Conservation (phyloP, 2,888 invertebrate species). For the Automeris io region DNA sequence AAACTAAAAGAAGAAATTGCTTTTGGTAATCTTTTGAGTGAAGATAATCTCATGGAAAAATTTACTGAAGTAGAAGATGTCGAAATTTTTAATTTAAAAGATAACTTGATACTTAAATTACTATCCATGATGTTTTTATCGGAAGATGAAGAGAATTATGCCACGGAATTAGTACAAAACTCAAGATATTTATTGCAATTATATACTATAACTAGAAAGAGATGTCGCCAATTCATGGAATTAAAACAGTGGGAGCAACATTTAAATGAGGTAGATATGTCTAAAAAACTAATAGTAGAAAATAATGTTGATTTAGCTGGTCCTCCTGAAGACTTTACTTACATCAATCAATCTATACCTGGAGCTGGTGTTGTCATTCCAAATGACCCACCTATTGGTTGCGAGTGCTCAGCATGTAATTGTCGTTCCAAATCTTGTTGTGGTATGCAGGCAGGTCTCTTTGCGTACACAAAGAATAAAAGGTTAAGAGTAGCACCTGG, state of each 20-base stretch:
- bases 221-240: constrained; percentile 78
- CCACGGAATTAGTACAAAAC: constrained; percentile 55
- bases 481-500: constrained; percentile 84
- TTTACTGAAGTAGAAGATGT: constrained; percentile 50
- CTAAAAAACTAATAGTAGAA: constrained; percentile 84
- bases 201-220: constrained; percentile 58
- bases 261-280: constrained; percentile 83
- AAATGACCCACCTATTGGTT: constrained; percentile 88
- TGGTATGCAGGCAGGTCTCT: constrained; percentile 70
- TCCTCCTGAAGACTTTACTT: constrained; percentile 88
- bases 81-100: constrained; percentile 47
- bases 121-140: constrained; percentile 54
- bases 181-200: constrained; percentile 68
- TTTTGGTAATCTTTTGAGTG: constrained; percentile 52
- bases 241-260: constrained; percentile 84
- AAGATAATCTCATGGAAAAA: constrained; percentile 58
- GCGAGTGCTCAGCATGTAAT: constrained; percentile 82
- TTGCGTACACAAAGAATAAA: constrained; percentile 84
- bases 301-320: constrained; percentile 89
- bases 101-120: constrained; percentile 55
- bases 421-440: constrained; percentile 71
- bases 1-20: constrained; percentile 56
- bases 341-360: constrained; percentile 87
- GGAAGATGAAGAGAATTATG: constrained; percentile 45
- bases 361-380: constrained; percentile 84